phyloP scores from a whole-genome alignment of 2,797 vertebrate species.

The Acomys russatus region DNA sequence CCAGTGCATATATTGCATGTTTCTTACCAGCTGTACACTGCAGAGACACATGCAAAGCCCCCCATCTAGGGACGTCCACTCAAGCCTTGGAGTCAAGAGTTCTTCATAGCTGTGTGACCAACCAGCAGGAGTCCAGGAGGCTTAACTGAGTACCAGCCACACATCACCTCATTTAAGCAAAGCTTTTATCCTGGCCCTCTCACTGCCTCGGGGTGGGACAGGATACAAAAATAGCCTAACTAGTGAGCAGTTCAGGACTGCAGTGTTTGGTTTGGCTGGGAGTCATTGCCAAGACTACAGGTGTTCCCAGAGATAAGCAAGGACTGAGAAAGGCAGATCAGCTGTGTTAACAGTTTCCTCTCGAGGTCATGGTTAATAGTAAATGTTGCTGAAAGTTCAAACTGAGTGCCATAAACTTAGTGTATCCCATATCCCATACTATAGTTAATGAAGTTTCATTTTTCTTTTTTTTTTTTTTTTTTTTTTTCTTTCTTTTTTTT shows the following conservation, averaged over 20 bases:
- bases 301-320: constrained; percentile 43
- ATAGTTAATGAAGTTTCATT: neutral
- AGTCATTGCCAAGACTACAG: neutral
- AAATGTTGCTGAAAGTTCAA: constrained; percentile 4
- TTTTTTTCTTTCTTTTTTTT: too few relatives aligned
- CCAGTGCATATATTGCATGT: neutral
- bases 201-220: neutral
- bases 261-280: neutral
- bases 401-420: neutral
- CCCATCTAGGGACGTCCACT: neutral
- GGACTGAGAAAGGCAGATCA: neutral
- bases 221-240: neutral
- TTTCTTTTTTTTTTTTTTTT: neutral
- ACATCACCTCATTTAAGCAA: neutral
- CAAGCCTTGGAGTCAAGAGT: neutral
- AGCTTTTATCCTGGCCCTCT: neutral
- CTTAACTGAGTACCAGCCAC: neutral
- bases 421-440: neutral
- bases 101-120: neutral
- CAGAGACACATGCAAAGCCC: neutral
- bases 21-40: constrained; percentile 4
- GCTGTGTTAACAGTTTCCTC: neutral
- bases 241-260: neutral
- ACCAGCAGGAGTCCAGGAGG: neutral
- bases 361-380: neutral